These are phyloP conservation scores for Leptinotarsa tumamoca DNA, from an alignment of 2,888 invertebrate genomes.

Conservation along the genomic window DNA sequence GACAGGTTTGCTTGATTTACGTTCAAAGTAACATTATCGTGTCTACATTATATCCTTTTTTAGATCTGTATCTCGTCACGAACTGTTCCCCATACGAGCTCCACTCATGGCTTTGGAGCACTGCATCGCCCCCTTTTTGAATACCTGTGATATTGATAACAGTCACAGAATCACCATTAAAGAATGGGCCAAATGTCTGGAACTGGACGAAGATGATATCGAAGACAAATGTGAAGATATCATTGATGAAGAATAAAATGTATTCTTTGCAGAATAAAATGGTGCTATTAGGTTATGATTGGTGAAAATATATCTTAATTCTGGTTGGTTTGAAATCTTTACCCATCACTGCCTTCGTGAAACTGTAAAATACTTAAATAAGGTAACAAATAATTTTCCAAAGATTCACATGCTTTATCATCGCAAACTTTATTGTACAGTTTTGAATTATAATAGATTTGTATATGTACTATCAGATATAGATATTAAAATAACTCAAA, in stretches of 20 bases:
- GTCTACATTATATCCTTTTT: conserved; percentile 38
- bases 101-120: conserved; percentile 96
- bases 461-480: too few relatives aligned
- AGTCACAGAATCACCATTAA: conserved; percentile 91
- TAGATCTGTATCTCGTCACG: conserved; percentile 89
- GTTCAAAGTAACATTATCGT: too few relatives aligned
- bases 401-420: background rate
- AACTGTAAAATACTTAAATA: background rate
- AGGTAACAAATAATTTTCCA: background rate
- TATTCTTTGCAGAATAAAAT: conserved; percentile 54
- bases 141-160: conserved; percentile 88
- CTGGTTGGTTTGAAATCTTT: background rate
- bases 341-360: conserved; percentile 10
- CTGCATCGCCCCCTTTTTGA: conserved; percentile 96
- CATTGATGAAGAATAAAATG: conserved; percentile 62
- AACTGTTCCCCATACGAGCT: conserved; percentile 95
- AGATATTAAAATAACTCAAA: too few relatives aligned
- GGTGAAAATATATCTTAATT: conserved; percentile 40
- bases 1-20: conserved; percentile 73
- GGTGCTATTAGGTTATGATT: conserved; percentile 50
- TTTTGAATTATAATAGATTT: too few relatives aligned
- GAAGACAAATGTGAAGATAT: conserved; percentile 86
- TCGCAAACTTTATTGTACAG: conserved; percentile 3
- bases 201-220: conserved; percentile 85
- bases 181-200: conserved; percentile 93